phyloP scores from a whole-genome alignment of 2,888 invertebrate species.

The Campaea margaritaria region DNA sequence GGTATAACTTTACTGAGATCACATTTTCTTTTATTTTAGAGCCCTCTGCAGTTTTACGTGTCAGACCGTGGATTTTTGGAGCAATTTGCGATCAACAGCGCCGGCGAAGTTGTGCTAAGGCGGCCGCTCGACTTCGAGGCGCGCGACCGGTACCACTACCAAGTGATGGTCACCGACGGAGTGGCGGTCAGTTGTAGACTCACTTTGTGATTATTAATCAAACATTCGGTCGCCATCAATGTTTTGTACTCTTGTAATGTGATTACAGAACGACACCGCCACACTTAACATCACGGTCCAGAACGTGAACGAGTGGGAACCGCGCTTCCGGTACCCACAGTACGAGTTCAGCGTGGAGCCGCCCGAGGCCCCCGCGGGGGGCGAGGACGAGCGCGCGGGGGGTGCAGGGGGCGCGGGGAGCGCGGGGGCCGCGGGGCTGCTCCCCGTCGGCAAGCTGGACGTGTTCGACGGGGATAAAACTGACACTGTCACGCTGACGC shows the following conservation, averaged over 20 bases:
- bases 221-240: no score
- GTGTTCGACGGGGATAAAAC: conserved; percentile 95
- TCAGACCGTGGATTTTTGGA: conserved; percentile 90
- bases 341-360: conserved; percentile 90
- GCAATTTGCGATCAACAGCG: conserved; percentile 90
- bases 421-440: conserved; percentile 53
- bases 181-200: conserved; percentile 82
- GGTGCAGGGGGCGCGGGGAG: no score
- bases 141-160: conserved; percentile 88
- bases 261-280: conserved; percentile 92
- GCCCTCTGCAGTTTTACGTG: conserved; percentile 89
- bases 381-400: no score
- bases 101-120: conserved; percentile 91
- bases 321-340: conserved; percentile 93
- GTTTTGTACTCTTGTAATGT: background rate
- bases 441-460: conserved; percentile 88
- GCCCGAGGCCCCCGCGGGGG: conserved; percentile 42
- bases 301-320: conserved; percentile 97
- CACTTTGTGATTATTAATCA: background rate
- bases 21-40: conserved; percentile 64
- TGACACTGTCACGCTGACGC: conserved; percentile 89
- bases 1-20: no score
- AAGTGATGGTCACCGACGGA: conserved; percentile 93
- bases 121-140: conserved; percentile 92
- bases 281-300: conserved; percentile 92